Conservation (phyloP, 2,888 invertebrate genomes). For the Brachyopa scutellaris region DNA sequence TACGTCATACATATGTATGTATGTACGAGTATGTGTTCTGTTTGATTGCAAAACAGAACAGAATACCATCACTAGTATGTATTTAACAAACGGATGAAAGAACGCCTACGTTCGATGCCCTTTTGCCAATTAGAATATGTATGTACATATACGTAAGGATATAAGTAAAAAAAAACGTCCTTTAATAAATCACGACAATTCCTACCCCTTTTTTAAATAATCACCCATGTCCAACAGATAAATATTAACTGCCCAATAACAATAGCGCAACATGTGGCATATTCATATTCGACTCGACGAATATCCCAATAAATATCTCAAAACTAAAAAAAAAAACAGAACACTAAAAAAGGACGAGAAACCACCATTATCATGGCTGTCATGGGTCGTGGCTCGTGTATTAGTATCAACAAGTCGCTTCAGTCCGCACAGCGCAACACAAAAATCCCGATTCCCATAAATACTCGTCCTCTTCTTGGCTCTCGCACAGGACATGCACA, state of each 20-base stretch:
- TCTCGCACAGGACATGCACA: conserved; percentile 43
- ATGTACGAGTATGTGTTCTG: background rate
- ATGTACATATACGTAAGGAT: too few species aligned
- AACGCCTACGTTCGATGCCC: too few species aligned
- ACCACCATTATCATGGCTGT: conserved; percentile 37
- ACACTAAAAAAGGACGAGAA: conserved; percentile 10
- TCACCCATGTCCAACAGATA: conserved; percentile 26
- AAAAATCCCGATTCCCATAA: conserved; percentile 42
- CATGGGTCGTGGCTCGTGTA: conserved; percentile 16
- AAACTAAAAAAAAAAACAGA: conserved; percentile 2
- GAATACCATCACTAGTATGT: too few species aligned
- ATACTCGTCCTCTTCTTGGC: conserved; percentile 44
- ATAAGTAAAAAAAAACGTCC: too few species aligned
- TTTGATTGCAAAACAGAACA: background rate
- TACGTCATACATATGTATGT: too few species aligned
- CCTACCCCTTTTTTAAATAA: too few species aligned
- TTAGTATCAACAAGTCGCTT: conserved; percentile 65
- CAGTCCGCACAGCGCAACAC: conserved; percentile 34
- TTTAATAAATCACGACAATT: too few species aligned
- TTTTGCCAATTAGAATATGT: too few species aligned
- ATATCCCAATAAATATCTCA: conserved; percentile 55
- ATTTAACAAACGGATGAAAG: too few species aligned
- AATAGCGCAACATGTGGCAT: conserved; percentile 65
- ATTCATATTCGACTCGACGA: conserved; percentile 46
- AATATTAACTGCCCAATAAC: conserved; percentile 33